These are phyloP conservation scores for Naja naja DNA, from an alignment of 2,113 vertebrate genomes.

Conservation along the genomic window DNA sequence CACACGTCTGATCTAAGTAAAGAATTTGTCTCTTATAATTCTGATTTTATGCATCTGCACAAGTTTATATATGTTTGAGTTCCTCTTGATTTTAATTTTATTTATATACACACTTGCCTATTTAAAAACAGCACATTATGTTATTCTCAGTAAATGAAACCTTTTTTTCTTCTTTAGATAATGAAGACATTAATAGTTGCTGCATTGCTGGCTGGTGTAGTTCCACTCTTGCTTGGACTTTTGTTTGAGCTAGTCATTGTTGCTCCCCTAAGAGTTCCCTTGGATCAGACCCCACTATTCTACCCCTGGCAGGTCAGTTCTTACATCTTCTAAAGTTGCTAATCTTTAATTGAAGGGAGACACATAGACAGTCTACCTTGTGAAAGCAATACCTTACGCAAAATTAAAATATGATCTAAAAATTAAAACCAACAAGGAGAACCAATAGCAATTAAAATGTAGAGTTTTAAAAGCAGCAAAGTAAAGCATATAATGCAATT, in stretches of 20 bases:
- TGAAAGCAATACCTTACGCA: neutral
- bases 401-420: neutral
- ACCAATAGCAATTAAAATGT: neutral
- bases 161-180: conserved; percentile 74
- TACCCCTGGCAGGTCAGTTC: conserved; percentile 95
- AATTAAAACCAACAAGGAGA: neutral
- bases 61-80: neutral
- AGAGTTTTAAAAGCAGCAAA: neutral
- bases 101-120: neutral
- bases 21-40: neutral
- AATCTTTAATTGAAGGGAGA: neutral
- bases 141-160: neutral
- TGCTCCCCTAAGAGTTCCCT: conserved; percentile 91
- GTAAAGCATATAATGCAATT: too few relatives aligned
- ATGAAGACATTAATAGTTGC: conserved; percentile 95
- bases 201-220: conserved; percentile 89
- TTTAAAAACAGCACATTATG: neutral
- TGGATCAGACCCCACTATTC: conserved; percentile 97
- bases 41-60: neutral
- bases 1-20: neutral
- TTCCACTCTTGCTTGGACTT: conserved; percentile 90
- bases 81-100: neutral
- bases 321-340: neutral
- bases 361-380: neutral
- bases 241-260: conserved; percentile 96